phyloP scores from a whole-genome alignment of 2,888 invertebrate genomes.

The Mactromeris polynyma region DNA sequence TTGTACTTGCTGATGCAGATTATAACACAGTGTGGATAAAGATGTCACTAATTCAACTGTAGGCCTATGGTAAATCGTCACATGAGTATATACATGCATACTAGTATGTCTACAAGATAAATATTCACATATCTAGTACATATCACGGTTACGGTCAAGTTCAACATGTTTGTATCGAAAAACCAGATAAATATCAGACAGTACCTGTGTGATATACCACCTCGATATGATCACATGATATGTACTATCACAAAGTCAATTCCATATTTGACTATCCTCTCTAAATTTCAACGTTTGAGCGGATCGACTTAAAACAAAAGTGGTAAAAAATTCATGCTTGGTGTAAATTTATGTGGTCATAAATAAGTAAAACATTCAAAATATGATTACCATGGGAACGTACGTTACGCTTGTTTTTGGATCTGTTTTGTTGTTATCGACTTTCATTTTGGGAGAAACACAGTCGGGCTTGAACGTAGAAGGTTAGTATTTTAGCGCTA shows the following conservation, averaged over 20 bases:
- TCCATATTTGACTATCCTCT: not conserved
- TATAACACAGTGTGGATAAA: too few relatives aligned
- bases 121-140: too few relatives aligned
- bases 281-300: not conserved
- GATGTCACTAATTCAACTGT: too few relatives aligned
- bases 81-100: too few relatives aligned
- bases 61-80: too few relatives aligned
- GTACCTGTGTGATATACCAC: not conserved
- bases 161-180: not conserved
- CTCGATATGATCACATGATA: not conserved
- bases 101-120: too few relatives aligned
- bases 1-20: too few relatives aligned
- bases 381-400: not conserved
- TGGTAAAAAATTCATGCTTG: not conserved
- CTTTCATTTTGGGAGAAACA: not conserved
- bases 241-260: constrained; percentile 9
- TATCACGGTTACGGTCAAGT: not conserved
- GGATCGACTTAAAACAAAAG: not conserved
- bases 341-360: not conserved
- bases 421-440: not conserved
- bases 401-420: not conserved
- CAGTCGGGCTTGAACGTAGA: not conserved
- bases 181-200: not conserved
- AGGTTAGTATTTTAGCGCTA: not conserved
- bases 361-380: not conserved